Evolutionary conservation across 2,888 invertebrate species (phyloP), one percentile per base, ranked within the genome.

Genomic region (Drosophila cyrtoloma): DNA sequence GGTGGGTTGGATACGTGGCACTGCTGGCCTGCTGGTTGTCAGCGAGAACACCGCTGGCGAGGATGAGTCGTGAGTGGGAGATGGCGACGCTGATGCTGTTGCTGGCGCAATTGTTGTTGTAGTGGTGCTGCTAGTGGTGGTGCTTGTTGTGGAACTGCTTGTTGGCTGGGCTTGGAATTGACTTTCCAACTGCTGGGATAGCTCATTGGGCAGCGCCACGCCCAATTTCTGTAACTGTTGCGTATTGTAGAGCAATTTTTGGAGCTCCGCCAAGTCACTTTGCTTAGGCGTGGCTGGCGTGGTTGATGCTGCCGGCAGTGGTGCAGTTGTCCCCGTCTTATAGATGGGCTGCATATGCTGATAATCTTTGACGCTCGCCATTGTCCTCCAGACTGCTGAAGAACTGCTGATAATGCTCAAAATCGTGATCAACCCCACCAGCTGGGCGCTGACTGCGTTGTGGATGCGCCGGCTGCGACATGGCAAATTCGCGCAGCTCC

Each of bases 181-280:
- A 5, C 79, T 79, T 63, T 92, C 92, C 10, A 91, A 71, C 62
- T 92, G 91, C 67, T 87, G 73, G 1, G 92, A 90, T 1, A 92
- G 75, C 53, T 92, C 90, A 32, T 86, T 86, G 32, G 92, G 92
- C 64, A 92, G 39, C 0, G 86, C 76, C 35, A 92, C 84, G 67
- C 91, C 92, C 37, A 93, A 77, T 62, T 93, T 92, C 61, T 92
- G 88, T 12, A 93, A 62, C 64, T 93, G 91, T 7, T 90, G 89
- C 16, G 95, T 93, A 52, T 94, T 94, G 37, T 93, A 93, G 22
- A 94, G 89, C 5, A 95, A 81, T 81, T 94, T 93, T 56, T 94
- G 93, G 12, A 95, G 82, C 80, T 94, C 94, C 14, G 93, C 91
- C 33, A 94, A 92, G 82, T 95, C 95, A 16, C 94, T 94, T 59